Conservation (phyloP, 2,113 vertebrate species). For the Nipponia nippon region DNA sequence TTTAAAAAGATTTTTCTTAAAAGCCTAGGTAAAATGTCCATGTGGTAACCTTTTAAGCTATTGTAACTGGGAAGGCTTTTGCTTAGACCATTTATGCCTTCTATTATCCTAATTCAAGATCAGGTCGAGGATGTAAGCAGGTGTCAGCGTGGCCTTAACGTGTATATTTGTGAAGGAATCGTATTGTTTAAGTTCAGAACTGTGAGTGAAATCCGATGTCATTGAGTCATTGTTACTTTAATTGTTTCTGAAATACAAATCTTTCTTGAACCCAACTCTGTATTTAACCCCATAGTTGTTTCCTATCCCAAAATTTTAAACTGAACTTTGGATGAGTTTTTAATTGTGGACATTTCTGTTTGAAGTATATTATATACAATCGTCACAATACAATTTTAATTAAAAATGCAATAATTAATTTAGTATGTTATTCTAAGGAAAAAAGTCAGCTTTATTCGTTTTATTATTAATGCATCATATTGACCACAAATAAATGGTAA, state of each 20-base stretch:
- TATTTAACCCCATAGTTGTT: not conserved
- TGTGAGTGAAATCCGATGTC: not conserved
- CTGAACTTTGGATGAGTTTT: not conserved
- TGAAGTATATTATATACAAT: not conserved
- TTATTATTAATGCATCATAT: not conserved
- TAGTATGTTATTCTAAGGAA: not conserved
- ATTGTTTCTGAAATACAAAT: not conserved
- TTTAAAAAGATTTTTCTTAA: not conserved
- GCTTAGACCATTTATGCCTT: not conserved
- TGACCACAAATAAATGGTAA: not conserved
- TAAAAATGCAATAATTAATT: not conserved
- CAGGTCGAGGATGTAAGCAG: not conserved
- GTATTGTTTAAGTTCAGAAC: not conserved
- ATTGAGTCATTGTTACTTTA: not conserved
- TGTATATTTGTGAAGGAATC: not conserved
- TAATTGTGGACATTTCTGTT: not conserved
- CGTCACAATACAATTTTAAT: not conserved
- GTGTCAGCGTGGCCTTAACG: not conserved
- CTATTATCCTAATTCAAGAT: not conserved
- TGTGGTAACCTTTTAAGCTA: not conserved
- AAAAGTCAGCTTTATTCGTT: not conserved
- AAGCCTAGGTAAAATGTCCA: not conserved
- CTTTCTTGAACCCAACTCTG: not conserved
- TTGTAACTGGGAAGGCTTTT: not conserved
- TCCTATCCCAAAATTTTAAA: not conserved